phyloP scores from a whole-genome alignment of 1,140 invertebrate species.

The Tetragonula clypearis region DNA sequence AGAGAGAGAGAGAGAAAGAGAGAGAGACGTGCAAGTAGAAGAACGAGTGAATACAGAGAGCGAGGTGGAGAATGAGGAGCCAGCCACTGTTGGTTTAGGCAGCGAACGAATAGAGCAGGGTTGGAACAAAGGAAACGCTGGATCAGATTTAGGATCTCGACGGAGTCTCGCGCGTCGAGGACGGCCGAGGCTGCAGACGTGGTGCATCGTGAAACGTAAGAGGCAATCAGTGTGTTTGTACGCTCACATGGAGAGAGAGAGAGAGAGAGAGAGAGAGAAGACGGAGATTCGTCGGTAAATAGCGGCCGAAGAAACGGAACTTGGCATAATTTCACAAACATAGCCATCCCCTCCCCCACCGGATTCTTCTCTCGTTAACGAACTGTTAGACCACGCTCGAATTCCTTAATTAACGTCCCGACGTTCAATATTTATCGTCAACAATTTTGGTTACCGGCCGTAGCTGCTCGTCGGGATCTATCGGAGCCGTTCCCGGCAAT shows the following conservation, averaged over 20 bases:
- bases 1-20: background rate
- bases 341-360: background rate
- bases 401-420: background rate
- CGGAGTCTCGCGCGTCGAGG: conserved; percentile 3
- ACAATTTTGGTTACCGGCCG: background rate
- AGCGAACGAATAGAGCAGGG: conserved; percentile 43
- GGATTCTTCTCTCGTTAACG: conserved; percentile 17
- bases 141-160: conserved; percentile 62
- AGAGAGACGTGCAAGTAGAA: background rate
- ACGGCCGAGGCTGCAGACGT: conserved; percentile 33
- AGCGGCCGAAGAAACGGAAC: conserved; percentile 18
- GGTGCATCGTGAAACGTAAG: conserved; percentile 39
- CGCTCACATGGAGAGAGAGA: background rate
- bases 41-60: background rate
- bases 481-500: background rate
- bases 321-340: conserved; percentile 49
- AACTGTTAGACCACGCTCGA: conserved; percentile 8
- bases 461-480: background rate
- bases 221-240: conserved; percentile 61
- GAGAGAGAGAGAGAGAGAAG: background rate
- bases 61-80: conserved; percentile 8
- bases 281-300: conserved; percentile 40
- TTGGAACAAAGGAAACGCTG: conserved; percentile 60
- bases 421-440: conserved; percentile 1
- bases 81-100: conserved; percentile 65